Percentiles rank a stretch among this genome's conserved stretches.
Conservation (phyloP, 1,140 invertebrate genomes). For the Pentalonia nigronervosa region DNA sequence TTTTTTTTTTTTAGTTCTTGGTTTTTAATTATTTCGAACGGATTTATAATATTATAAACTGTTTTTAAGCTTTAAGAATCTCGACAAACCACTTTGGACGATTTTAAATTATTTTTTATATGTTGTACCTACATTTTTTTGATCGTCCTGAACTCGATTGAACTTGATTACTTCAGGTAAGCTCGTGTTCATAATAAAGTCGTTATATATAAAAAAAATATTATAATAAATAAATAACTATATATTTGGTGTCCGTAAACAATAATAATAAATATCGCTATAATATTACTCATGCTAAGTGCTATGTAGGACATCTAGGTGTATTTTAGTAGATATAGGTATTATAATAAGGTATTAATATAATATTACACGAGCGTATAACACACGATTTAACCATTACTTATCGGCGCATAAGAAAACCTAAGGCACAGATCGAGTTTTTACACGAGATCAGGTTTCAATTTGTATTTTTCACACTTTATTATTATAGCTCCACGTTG, state of each 20-base stretch:
- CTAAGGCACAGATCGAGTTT: not conserved
- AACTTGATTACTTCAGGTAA: not conserved
- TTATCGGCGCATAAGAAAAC: not conserved
- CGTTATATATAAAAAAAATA: not conserved
- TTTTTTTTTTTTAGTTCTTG: constrained; percentile 4
- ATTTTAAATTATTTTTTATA: not conserved
- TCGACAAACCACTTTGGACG: not conserved
- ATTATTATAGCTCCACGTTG: not conserved
- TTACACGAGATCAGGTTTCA: not conserved
- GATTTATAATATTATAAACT: not conserved
- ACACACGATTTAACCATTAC: not conserved
- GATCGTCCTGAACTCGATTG: not conserved
- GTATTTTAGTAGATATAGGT: not conserved
- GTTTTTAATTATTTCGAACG: not conserved
- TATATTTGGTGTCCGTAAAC: not conserved
- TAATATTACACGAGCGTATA: not conserved
- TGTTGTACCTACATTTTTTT: constrained; percentile 7
- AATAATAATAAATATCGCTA: not conserved
- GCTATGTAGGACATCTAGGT: constrained; percentile 3
- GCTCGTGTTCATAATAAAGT: not conserved
- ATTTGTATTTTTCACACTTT: not conserved
- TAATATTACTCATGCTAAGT: not conserved
- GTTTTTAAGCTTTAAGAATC: constrained; percentile 17
- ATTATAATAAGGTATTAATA: not conserved
- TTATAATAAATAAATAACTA: not conserved